Evolutionary conservation across 2,888 invertebrate genomes (phyloP).

Genomic region (Brachypalpus laphriformis): DNA sequence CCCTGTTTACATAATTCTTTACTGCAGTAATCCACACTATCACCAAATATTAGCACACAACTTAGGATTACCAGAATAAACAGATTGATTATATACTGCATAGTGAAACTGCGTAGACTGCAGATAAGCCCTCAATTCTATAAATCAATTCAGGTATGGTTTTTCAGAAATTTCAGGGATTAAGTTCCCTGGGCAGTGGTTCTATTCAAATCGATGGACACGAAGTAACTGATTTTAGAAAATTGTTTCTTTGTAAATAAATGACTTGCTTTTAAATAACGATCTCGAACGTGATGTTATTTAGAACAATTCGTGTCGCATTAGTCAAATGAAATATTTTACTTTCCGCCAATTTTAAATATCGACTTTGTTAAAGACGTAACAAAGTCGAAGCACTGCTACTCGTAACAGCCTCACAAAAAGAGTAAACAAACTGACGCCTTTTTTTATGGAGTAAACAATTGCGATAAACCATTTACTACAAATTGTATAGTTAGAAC

Average conservation of each 20-base stretch:
- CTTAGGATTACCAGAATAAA: background rate
- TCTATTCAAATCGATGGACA: background rate
- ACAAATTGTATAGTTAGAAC: too few relatives aligned
- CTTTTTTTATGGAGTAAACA: too few relatives aligned
- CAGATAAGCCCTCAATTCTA: too few relatives aligned
- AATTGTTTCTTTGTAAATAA: background rate
- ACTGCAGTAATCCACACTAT: conserved; percentile 2
- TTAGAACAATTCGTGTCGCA: background rate
- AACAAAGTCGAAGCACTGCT: too few relatives aligned
- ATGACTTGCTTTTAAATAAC: background rate
- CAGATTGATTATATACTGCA: background rate
- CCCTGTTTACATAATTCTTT: conserved; percentile 2
- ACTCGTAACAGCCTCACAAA: too few relatives aligned
- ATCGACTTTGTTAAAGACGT: background rate
- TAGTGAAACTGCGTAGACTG: too few relatives aligned
- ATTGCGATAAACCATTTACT: too few relatives aligned
- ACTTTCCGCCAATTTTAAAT: background rate
- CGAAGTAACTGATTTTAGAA: background rate
- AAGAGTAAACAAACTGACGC: too few relatives aligned
- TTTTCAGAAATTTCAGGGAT: too few relatives aligned
- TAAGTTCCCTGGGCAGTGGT: background rate
- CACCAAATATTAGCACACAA: background rate
- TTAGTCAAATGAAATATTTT: background rate
- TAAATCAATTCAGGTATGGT: too few relatives aligned
- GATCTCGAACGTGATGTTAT: background rate